Percentiles rank a stretch among this genome's conserved stretches.
Conservation (phyloP, 2,113 vertebrate species). For the Gymnocephalus cernua region DNA sequence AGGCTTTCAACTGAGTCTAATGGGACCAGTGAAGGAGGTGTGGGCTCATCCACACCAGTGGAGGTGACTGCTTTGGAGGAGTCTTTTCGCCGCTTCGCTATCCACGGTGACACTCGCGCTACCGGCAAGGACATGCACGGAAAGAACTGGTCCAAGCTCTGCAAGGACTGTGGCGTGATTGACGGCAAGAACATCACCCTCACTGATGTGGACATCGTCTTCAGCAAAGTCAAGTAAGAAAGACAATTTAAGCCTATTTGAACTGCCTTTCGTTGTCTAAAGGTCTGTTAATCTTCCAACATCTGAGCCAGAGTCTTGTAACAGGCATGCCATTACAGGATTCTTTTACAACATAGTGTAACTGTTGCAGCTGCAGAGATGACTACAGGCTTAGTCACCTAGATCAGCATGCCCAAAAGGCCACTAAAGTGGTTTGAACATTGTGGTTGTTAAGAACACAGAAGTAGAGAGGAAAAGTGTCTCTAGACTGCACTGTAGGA, state of each 20-base stretch:
- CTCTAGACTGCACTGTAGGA: background rate
- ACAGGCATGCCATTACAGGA: constrained; percentile 20
- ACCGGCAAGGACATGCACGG: constrained; percentile 95
- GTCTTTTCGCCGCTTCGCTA: constrained; percentile 92
- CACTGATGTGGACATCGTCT: constrained; percentile 97
- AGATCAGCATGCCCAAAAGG: constrained; percentile 14
- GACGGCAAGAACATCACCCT: constrained; percentile 93
- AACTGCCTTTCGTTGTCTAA: background rate
- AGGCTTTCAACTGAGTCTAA: constrained; percentile 87
- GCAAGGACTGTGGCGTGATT: constrained; percentile 94
- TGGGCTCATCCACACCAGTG: constrained; percentile 82
- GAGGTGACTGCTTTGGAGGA: constrained; percentile 93
- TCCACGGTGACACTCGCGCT: constrained; percentile 94
- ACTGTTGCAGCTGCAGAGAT: constrained; percentile 23
- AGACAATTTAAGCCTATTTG: background rate
- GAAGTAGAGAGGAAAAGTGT: background rate
- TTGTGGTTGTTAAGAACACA: constrained; percentile 2
- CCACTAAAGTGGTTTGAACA: background rate
- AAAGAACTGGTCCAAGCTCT: constrained; percentile 98
- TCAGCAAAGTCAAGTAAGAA: constrained; percentile 98
- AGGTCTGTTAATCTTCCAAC: background rate
- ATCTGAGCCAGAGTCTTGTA: background rate
- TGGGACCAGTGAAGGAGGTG: constrained; percentile 85
- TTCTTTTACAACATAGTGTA: constrained; percentile 12
- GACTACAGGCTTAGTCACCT: constrained; percentile 30